Conservation (phyloP, 1,140 invertebrate species). For the Belonocnema kinseyi region DNA sequence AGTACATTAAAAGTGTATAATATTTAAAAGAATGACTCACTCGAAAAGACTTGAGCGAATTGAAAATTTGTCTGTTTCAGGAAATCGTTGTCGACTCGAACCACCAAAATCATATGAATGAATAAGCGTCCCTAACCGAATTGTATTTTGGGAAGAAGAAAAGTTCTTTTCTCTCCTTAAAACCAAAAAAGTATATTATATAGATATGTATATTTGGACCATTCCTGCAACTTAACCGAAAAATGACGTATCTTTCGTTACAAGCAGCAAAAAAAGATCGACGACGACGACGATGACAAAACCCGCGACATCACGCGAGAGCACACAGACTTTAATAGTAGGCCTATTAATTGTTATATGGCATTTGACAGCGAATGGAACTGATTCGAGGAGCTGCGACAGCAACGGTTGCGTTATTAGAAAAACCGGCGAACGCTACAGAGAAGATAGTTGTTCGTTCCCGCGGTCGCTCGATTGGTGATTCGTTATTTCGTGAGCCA, state of each 20-base stretch:
- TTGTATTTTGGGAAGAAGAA: constrained; percentile 75
- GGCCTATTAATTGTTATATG: constrained; percentile 71
- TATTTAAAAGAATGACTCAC: background rate
- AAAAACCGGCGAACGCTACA: constrained; percentile 31
- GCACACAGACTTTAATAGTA: constrained; percentile 70
- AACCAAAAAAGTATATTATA: constrained; percentile 75
- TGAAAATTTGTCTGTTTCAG: constrained; percentile 56
- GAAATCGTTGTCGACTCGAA: constrained; percentile 72
- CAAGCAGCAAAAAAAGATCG: constrained; percentile 63
- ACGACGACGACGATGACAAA: constrained; percentile 58
- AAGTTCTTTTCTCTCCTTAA: constrained; percentile 75
- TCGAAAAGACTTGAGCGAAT: background rate
- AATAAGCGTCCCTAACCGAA: constrained; percentile 72
- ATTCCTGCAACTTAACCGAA: constrained; percentile 74
- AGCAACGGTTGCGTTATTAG: constrained; percentile 63
- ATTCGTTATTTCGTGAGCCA: constrained; percentile 50
- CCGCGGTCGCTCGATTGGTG: constrained; percentile 38
- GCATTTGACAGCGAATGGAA: constrained; percentile 57
- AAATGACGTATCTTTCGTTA: constrained; percentile 72
- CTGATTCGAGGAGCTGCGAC: constrained; percentile 46
- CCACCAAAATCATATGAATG: constrained; percentile 71
- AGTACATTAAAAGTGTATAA: background rate
- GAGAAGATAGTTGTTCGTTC: constrained; percentile 27
- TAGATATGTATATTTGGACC: constrained; percentile 76
- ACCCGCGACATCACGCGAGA: constrained; percentile 63